Conservation (phyloP, 2,797 vertebrate genomes). For the Otolemur crassicaudatus region DNA sequence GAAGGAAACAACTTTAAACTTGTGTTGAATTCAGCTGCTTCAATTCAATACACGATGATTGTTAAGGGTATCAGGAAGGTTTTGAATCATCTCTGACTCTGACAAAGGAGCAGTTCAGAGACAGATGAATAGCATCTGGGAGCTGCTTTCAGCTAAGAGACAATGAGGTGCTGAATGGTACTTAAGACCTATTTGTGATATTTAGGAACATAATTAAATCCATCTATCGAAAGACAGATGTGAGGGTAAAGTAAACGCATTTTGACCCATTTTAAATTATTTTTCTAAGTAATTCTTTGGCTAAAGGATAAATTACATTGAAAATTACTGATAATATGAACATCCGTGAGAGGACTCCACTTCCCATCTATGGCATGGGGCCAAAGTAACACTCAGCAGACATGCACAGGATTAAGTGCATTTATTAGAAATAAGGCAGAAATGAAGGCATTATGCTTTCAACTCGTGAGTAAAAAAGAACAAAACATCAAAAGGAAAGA, state of each 20-base stretch:
- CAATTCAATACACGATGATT: not conserved
- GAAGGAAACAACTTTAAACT: not conserved
- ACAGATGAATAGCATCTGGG: not conserved
- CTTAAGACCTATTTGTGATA: not conserved
- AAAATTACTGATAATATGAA: constrained; percentile 44
- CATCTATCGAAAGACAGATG: constrained; percentile 33
- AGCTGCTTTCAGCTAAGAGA: not conserved
- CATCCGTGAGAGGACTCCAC: not conserved
- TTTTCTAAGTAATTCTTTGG: constrained; percentile 27
- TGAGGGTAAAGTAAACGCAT: constrained; percentile 11
- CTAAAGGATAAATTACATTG: constrained; percentile 35
- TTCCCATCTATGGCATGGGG: not conserved
- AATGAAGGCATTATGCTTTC: constrained; percentile 8
- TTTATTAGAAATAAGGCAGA: constrained; percentile 8
- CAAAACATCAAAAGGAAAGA: not conserved
- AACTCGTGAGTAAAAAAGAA: not conserved
- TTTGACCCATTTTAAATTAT: constrained; percentile 32
- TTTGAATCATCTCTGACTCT: not conserved
- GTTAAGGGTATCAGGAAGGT: not conserved
- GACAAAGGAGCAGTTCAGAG: not conserved
- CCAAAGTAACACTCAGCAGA: not conserved
- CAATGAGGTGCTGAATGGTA: not conserved
- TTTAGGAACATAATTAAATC: constrained; percentile 32
- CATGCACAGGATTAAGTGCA: not conserved
- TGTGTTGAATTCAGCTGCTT: not conserved